These are phyloP conservation scores for Luscinia luscinia DNA, from an alignment of 2,797 vertebrate genomes.

Conservation along the genomic window DNA sequence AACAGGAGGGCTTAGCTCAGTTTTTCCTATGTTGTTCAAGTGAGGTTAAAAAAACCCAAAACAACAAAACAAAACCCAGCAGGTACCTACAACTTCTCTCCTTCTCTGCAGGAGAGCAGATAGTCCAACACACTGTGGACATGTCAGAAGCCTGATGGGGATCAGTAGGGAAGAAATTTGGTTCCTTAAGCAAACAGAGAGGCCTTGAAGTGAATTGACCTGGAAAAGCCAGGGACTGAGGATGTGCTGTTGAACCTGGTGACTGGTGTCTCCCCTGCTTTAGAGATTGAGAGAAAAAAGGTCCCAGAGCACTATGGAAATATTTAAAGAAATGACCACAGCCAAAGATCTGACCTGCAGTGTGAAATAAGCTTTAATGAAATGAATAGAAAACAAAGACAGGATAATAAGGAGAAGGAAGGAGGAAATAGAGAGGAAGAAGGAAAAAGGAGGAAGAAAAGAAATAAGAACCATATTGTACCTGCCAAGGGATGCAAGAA, in stretches of 20 bases:
- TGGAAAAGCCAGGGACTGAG: not conserved
- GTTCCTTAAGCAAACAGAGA: not conserved
- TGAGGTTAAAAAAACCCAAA: not conserved
- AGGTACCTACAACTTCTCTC: not conserved
- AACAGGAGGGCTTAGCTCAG: not conserved
- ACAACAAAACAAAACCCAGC: not conserved
- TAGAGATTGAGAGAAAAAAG: not conserved
- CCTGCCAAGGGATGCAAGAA: conserved; percentile 91
- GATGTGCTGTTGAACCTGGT: not conserved
- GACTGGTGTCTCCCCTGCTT: not conserved
- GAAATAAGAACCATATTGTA: conserved; percentile 37
- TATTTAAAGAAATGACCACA: not conserved
- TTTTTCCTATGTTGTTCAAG: not conserved
- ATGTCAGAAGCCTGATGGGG: not conserved
- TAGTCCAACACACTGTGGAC: not conserved
- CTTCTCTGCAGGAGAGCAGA: not conserved
- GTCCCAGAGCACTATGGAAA: not conserved
- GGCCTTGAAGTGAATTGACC: not conserved
- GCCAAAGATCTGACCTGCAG: not conserved
- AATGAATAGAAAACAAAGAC: not conserved
- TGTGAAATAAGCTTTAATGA: not conserved
- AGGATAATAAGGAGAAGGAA: not conserved
- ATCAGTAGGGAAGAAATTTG: not conserved
- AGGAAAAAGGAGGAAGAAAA: not conserved
- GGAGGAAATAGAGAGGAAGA: not conserved